Base-by-base conservation (phyloP, 1,140 invertebrate species). In the Alviniconcha marisindica region DNA sequence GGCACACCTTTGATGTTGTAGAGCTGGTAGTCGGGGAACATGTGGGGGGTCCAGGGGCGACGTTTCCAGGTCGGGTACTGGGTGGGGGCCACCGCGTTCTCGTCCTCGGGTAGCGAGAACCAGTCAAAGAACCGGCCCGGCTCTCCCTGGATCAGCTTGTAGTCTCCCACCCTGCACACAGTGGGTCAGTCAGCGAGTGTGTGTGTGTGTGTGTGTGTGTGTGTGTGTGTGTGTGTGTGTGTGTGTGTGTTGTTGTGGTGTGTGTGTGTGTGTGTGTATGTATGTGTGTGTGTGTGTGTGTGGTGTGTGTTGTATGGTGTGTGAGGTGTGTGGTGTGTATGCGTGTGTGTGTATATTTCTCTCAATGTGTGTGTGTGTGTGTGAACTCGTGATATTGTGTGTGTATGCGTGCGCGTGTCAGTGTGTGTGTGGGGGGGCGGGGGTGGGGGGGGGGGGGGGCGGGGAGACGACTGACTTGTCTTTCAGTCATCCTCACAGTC, bases 131-230 rank as follows among this genome's bases (percentile, higher is more conserved):
- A 85, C 2, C 48, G 40, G n/a, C 86, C 86, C 10, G 86, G 84
- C 54, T 31, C 44, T n/a, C 86, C 86, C 60, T 80, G 40, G 44
- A 86, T 84, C 38, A 87, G 83, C 74, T 87, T 87, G 54, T 80
- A 86, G 48, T 87, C 71, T 1, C 86, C 86, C 36, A 84, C 63
- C 42, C 86, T 87, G 71, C 10, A 71, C 4, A 12, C 7, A 28
- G 21, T 54, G 69, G 36, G 44, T 40, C 5, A 10, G 18, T n/a
- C 2, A 51, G 31, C 31, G 4, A 10, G 21, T 33, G 33, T 78
- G 21, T 24, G 28, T 42, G 28, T 56, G 71, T 54, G 31, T 42
- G 24, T 40, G 31, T 81, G 38, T 63, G 15, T 24, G 33, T 42
- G 63, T 66, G 48, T n/a, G n/a, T 73, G 42, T 44, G 66, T 73